phyloP scores from a whole-genome alignment of 2,797 vertebrate species.

The Paratrypauchen microcephalus region DNA sequence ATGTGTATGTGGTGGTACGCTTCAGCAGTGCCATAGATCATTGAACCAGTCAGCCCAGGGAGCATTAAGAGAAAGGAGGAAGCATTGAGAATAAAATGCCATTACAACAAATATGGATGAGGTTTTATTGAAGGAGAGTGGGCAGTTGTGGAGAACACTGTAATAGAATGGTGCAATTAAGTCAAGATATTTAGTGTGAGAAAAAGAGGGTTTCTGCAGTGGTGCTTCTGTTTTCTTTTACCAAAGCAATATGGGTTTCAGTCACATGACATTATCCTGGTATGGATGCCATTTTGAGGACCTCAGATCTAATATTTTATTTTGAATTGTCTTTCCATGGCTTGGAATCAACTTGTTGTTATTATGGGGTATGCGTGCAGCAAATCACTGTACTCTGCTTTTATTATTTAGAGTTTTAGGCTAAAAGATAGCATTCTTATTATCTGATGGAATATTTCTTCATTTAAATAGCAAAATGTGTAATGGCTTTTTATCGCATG shows the following conservation, averaged over 20 bases:
- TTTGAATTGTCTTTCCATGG: background rate
- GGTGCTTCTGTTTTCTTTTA: background rate
- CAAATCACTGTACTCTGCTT: too few species aligned
- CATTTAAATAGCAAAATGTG: conserved; percentile 13
- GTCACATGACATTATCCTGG: background rate
- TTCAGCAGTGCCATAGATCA: conserved; percentile 31
- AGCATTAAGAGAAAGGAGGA: conserved; percentile 12
- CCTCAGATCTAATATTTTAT: background rate
- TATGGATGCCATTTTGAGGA: background rate
- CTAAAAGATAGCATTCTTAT: background rate
- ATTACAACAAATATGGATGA: conserved; percentile 24
- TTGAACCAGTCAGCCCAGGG: conserved; percentile 31
- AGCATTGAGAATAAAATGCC: conserved; percentile 14
- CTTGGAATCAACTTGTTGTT: background rate
- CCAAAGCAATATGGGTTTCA: background rate
- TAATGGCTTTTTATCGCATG: conserved; percentile 39
- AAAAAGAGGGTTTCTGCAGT: background rate
- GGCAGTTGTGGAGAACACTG: background rate
- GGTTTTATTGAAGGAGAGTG: background rate
- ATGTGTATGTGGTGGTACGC: conserved; percentile 21
- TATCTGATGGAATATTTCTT: conserved; percentile 2
- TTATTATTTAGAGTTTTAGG: background rate
- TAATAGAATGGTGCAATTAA: conserved; percentile 10
- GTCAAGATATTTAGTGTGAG: background rate
- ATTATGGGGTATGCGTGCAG: too few species aligned